These are phyloP conservation scores for Rhinichthys klamathensis DNA, from an alignment of 2,113 vertebrate species.

Conservation along the genomic window DNA sequence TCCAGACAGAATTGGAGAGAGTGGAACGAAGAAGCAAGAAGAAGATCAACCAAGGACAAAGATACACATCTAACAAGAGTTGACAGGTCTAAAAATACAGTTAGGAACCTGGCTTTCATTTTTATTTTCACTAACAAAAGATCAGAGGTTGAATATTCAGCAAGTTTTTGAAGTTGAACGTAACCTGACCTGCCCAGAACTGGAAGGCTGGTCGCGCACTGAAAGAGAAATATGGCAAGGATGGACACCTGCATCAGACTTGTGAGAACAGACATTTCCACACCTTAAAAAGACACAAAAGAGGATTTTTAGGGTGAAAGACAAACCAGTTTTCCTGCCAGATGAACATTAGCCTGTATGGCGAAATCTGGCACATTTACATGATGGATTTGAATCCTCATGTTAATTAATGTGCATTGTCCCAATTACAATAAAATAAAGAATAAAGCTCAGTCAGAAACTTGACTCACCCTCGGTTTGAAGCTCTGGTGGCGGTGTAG, in stretches of 20 bases:
- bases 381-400: not conserved
- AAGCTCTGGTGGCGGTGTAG: not conserved
- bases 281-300: conserved; percentile 56
- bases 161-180: not conserved
- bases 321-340: not conserved
- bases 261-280: conserved; percentile 62
- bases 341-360: too few species aligned
- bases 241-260: conserved; percentile 65
- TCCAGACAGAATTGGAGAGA: not conserved
- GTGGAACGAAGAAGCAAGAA: not conserved
- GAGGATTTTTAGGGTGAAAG: not conserved
- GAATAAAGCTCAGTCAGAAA: not conserved
- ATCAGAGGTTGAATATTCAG: not conserved
- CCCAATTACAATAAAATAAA: not conserved
- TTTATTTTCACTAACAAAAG: not conserved
- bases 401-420: not conserved
- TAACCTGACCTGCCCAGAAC: conserved; percentile 64
- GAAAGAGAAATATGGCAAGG: conserved; percentile 64
- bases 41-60: conserved; percentile 1
- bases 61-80: not conserved
- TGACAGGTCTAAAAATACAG: not conserved
- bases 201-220: conserved; percentile 65
- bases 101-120: not conserved
- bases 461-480: conserved; percentile 1
- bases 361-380: not conserved